Base-by-base conservation (phyloP, 2,797 vertebrate species). In the Galago senegalensis region DNA sequence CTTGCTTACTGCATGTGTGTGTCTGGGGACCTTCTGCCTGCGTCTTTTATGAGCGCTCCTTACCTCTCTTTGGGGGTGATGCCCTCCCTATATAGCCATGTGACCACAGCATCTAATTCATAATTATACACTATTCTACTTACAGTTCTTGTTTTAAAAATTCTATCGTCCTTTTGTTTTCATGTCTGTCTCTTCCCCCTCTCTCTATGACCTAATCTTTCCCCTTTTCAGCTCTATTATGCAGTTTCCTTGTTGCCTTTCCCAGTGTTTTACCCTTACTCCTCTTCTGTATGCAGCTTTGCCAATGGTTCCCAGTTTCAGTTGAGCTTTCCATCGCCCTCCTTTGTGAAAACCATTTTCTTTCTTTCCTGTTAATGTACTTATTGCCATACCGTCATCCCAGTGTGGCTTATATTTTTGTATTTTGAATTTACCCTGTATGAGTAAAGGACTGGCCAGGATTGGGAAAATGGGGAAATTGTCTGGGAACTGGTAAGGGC, bases 301-400 rank as follows among this genome's bases (percentile, higher is more conserved):
- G 25, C 95, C 77, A 90, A 2, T 79, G 49, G 80, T 60, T 83
- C 85, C 86, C 37, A 56, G 88, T 79, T 73, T 97, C 46, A 92
- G 96, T 81, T 97, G 95, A 96, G 89, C 81, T 97, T 92, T 97
- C 13, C 21, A 82, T 87, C 88, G 94, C 93, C 85, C 83, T 96
- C 97, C 92, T 93, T 89, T 65, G 87, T 34, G 2, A 49, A 43
- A 95, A 96, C 86, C 20, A 18, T 95, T 98, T 98, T 96, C 86
- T 96, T 95, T 97, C 96, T 97, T 95, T 58, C 37, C 87, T 87
- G 9, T 40, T 91, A 89, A 91, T 61, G 27, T 95, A 95, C 18
- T 7, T 1, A 8, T 81, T 58, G 58, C 93, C 82, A 88, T 89
- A 69, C 72, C 90, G 95, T 96, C 76, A 93, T 97, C 97, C 82